phyloP scores from a whole-genome alignment of 2,113 vertebrate species.

The Pseudopipra pipra region DNA sequence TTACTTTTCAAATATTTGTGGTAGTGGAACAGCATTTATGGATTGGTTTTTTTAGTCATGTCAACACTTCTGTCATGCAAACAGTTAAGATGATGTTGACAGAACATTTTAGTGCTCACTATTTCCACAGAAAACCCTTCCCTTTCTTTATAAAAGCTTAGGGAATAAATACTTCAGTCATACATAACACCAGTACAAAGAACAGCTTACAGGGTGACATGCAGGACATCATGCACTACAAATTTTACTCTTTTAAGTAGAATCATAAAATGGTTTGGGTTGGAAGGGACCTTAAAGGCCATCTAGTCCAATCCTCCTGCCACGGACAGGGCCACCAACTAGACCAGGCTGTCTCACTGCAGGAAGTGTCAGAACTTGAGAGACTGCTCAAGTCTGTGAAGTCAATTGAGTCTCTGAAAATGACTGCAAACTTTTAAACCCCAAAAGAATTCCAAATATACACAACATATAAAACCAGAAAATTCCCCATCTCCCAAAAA shows the following conservation, averaged over 20 bases:
- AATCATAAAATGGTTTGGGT: background rate
- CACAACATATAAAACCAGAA: background rate
- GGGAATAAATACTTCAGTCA: background rate
- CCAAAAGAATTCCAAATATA: background rate
- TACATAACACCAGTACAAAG: background rate
- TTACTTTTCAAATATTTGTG: background rate
- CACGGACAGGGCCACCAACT: background rate
- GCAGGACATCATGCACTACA: accelerated
- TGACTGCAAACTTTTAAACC: background rate
- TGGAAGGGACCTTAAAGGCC: background rate
- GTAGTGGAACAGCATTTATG: background rate
- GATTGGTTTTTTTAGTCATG: too few species aligned
- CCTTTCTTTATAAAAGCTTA: background rate
- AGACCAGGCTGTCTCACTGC: background rate
- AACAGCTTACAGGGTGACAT: background rate
- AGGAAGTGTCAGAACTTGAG: background rate
- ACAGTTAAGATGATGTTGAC: background rate
- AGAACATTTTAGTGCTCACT: background rate
- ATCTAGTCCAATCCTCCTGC: background rate
- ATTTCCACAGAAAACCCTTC: background rate
- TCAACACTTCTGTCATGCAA: background rate
- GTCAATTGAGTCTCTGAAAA: background rate
- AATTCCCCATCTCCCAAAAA: background rate
- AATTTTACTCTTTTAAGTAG: background rate
- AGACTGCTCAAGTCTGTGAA: background rate